Percentiles rank a stretch among this genome's conserved stretches.
Conservation (phyloP, 2,888 invertebrate genomes). For the Dryobotodes eremita region DNA sequence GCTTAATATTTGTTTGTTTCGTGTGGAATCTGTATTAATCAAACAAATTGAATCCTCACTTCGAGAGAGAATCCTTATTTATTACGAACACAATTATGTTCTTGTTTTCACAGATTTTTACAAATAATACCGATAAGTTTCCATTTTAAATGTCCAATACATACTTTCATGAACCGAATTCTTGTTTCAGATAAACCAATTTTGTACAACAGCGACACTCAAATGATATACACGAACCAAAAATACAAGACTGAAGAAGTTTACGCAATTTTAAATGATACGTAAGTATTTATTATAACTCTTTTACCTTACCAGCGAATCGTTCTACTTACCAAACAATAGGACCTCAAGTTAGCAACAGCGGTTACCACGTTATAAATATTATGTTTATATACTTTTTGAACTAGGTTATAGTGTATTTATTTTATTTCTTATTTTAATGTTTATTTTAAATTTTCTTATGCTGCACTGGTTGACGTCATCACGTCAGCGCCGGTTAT, state of each 20-base stretch:
- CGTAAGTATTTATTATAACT: constrained; percentile 75
- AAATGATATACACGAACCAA: constrained; percentile 72
- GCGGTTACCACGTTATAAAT: too few species aligned
- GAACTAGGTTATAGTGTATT: too few species aligned
- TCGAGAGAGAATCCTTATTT: background rate
- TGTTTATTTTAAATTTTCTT: too few species aligned
- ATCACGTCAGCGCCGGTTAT: too few species aligned
- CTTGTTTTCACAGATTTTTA: background rate
- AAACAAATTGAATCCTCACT: background rate
- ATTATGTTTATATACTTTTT: too few species aligned
- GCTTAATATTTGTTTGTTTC: background rate
- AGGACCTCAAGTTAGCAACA: background rate
- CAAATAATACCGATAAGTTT: background rate
- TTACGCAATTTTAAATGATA: constrained; percentile 84
- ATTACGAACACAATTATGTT: background rate
- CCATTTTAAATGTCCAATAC: background rate
- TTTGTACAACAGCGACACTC: constrained; percentile 75
- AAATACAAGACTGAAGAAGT: constrained; percentile 82
- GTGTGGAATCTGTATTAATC: background rate
- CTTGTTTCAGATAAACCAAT: constrained; percentile 83
- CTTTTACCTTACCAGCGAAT: background rate
- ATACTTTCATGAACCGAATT: background rate
- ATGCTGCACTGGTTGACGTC: too few species aligned
- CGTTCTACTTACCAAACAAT: background rate
- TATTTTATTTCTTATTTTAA: too few species aligned